Evolutionary conservation across 1,140 invertebrate genomes (phyloP), one percentile per base, ranked within the genome.

Genomic region (Macrostomum lignano): DNA sequence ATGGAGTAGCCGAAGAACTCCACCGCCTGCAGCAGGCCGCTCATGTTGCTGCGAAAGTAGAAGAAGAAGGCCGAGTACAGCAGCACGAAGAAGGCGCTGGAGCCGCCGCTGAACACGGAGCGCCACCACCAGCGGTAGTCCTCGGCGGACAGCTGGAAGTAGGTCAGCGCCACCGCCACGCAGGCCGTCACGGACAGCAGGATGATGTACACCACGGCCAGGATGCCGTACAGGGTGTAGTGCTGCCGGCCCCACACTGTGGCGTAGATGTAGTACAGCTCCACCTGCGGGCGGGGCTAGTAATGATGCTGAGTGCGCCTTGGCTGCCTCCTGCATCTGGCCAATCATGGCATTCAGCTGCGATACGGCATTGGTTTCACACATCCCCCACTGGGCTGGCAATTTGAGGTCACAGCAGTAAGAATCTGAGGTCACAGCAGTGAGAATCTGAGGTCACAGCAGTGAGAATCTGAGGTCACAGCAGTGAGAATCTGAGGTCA

Each of bases 61-160:
- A 63, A 65, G 46, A 61, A 64, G 45, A 64, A 65, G 19, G 58
- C 36, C 2, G 60, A 52, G 42, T 65, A 65, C 24, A 61, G 42
- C 33, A 65, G 53, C n/a, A 65, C 60, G 44, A 65, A 65, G 14
- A 59, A 15, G 7, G 56, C 56, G 13, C 61, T 63, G 1, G 61
- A 63, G 58, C 60, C 60, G 20, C 54, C 53, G 47, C 48, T 58
- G 40, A 59, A 52, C 20, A 62, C 52, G 11, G 60, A 61, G 21
- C 56, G 39, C 63, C 63, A 65, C 63, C 63, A 65, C 63, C 63
- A 65, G 26, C 61, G 44, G 43, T 65, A 63, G 43, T 63, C 60
- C 42, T 63, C 61, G 7, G 54, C 48, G 24, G 60, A 55, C 14
- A 65, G 42, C 38, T 63, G 61, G 39, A 64, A 64, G 47, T 64